Base-by-base conservation (phyloP, 1,140 invertebrate genomes). In the Drosophila repletoides region DNA sequence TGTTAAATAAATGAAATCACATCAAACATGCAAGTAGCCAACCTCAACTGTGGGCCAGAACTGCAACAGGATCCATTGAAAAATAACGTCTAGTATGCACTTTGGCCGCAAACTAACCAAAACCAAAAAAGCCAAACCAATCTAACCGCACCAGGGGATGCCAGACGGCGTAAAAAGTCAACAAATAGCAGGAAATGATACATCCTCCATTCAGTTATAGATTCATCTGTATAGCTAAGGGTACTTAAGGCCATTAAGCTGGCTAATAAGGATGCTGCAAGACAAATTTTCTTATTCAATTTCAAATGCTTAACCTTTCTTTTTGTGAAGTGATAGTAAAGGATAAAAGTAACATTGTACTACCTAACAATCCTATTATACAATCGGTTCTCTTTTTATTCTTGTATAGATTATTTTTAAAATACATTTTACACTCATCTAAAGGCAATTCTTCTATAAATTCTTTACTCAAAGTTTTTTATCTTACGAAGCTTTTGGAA, bases 51-150 rank as follows among this genome's bases (percentile, higher is more conserved):
- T 72, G 58, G 7, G 38, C 7, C n/a, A n/a, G n/a, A 15, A 10
- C 22, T 45, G 49, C 45, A 48, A 40, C 43, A 19, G 41, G 12
- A 22, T 15, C 48, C 22, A 19, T 38, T 48, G 31, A 29, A 10
- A 10, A n/a, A n/a, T n/a, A n/a, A n/a, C n/a, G 4, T 29, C 3
- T 34, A 36, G 22, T 68, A 22, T 76, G 56, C 68, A 76, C 52
- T 77, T 76, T 70, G 52, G 46, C 60, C 40, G 41, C 59, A 66
- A 77, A 73, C 60, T 60, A 70, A 66, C 65, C 70, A 55, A 64
- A 64, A 33, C 67, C 33, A 63, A 52, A 51, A 55, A 64, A 64
- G 36, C 67, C 33, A 63, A 52, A 51, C 48, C 26, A 46, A 63
- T 46, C 53, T 46, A 52, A 29, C 14, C 53, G 36, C 22, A 21